Evolutionary conservation across 2,888 invertebrate species (phyloP), one percentile per base, ranked within the genome.

Genomic region (Amphipyra berbera): DNA sequence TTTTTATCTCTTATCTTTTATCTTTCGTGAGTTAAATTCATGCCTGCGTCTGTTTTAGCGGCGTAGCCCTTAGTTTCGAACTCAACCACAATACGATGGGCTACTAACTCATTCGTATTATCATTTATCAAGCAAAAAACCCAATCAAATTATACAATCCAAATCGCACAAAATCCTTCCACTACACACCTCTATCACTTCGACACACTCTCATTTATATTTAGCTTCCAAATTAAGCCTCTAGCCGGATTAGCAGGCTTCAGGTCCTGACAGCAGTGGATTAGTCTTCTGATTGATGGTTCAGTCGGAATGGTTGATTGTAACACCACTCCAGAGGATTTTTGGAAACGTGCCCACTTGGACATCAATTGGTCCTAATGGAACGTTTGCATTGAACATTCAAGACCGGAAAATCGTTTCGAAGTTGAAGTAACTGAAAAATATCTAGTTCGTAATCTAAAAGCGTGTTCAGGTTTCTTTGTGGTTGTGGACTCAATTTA

Each of bases 271-370:
- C 70, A 74, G 70, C 69, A 10, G 50, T 41, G 75, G 70, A 72
- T 74, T 72, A 75, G 60, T 38, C 15, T 10, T 33, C 56, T 72
- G 72, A 72, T 72, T 72, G 72, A 72, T 72, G 59, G 56, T 27
- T 13, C 38, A 37, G 49, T 49, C 50, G 33, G 44, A 45, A 54
- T 70, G 60, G 21, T 74, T 48, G 49, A 74, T 71, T 55, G 71
- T 60, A 49, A 58, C 62, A 73, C 45, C 47, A 56, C 48, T 68
- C 42, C 62, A 54, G 50, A 62, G 57, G 61, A 53, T 68, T 61
- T 69, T 57, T 68, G 74, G 74, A 49, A 54, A 50, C 48, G 42
- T 68, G 69, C 69, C 69, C 61, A 49, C 52, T 61, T 46, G 45
- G 15, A 45, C 35, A 50, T 49, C 53, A n/a, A 27, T 30, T 21